Conservation (phyloP, 2,888 invertebrate genomes). For the Furcula furcula region DNA sequence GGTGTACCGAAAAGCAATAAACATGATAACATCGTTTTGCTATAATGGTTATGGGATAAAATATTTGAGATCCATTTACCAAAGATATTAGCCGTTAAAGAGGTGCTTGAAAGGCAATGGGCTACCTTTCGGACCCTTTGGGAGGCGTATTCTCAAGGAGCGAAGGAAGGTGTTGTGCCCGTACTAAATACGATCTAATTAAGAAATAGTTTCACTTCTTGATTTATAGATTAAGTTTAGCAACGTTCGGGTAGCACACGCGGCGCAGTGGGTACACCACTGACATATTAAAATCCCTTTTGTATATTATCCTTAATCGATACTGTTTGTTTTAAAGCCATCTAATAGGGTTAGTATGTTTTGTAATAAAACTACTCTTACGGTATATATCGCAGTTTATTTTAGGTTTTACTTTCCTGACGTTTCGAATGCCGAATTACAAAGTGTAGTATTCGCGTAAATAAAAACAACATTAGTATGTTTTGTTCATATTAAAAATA, state of each 20-base stretch:
- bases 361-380: too few relatives aligned
- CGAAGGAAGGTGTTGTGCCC: conserved; percentile 73
- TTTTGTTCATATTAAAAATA: too few relatives aligned
- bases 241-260: conserved; percentile 59
- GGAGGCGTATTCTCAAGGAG: conserved; percentile 71
- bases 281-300: conserved; percentile 68
- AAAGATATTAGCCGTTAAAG: conserved; percentile 79
- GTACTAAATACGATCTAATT: conserved; percentile 82
- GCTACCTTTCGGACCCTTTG: conserved; percentile 74
- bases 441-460: too few relatives aligned
- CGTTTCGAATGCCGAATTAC: too few relatives aligned
- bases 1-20: conserved; percentile 55
- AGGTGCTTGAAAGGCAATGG: conserved; percentile 76
- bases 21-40: conserved; percentile 64
- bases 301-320: conserved; percentile 29
- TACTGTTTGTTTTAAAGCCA: conserved; percentile 8
- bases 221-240: conserved; percentile 81
- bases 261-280: conserved; percentile 55
- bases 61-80: conserved; percentile 78
- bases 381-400: too few relatives aligned
- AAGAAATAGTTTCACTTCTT: conserved; percentile 82
- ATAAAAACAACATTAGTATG: too few relatives aligned
- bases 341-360: too few relatives aligned
- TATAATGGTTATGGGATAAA: conserved; percentile 66
- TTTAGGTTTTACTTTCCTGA: too few relatives aligned